Percentiles rank a stretch among this genome's conserved stretches.
Evolutionary conservation across 2,888 invertebrate genomes (phyloP).

Genomic region (Trichopria drosophilae): DNA sequence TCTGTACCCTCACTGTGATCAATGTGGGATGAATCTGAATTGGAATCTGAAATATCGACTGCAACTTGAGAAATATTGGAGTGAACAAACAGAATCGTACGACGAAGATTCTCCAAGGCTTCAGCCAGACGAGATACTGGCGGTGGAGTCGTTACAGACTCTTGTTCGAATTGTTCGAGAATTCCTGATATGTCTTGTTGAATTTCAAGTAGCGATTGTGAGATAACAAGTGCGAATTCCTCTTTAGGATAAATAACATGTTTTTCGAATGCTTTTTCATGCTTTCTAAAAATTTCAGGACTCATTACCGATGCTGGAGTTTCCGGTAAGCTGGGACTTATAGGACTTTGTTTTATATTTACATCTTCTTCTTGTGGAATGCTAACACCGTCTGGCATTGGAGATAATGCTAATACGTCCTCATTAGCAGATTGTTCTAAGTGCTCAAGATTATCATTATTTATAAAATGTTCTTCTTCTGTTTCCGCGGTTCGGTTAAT

Average conservation of each 20-base stretch:
- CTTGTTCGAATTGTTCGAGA: slow-evolving; percentile 47
- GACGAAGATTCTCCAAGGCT: slow-evolving; percentile 42
- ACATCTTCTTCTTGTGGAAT: no score
- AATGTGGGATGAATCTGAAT: slow-evolving; percentile 21
- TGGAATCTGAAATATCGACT: slow-evolving; percentile 16
- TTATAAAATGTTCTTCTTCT: slow-evolving; percentile 1
- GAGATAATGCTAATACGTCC: no score
- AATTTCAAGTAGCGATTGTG: slow-evolving; percentile 38
- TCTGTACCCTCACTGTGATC: slow-evolving; percentile 28
- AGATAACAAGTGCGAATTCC: slow-evolving; percentile 29
- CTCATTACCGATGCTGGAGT: no score
- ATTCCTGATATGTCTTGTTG: slow-evolving; percentile 42
- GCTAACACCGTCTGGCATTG: no score
- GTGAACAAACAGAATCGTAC: slow-evolving; percentile 33
- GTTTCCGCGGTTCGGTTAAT: slow-evolving; percentile 6
- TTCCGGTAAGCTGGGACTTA: no score
- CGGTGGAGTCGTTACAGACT: slow-evolving; percentile 33
- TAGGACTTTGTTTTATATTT: no score
- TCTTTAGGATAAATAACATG: slow-evolving; percentile 27
- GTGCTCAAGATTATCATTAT: no score
- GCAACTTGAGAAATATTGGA: slow-evolving; percentile 23
- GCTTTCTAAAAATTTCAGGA: no score
- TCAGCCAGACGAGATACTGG: slow-evolving; percentile 40
- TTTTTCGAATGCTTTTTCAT: slow-evolving; percentile 22
- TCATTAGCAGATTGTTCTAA: no score